Evolutionary conservation across 35 echinoderm and acorn worm genomes (phyloP), one percentile per base, ranked within the genome.

Genomic region (Apostichopus parvimensis): DNA sequence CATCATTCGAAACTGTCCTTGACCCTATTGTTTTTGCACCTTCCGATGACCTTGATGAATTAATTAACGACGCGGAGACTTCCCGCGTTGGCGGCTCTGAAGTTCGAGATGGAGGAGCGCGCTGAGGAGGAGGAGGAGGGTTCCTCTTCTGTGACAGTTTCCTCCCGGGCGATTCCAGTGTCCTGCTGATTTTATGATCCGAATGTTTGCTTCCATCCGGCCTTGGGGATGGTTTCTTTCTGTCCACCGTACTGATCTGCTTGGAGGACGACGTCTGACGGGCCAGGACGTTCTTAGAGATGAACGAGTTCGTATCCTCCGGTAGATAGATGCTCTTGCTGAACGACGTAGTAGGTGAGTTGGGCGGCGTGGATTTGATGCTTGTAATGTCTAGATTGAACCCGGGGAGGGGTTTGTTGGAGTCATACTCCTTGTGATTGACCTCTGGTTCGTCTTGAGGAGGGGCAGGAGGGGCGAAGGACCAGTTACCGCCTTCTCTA

Each of bases 261-360:
- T 54, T 53, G 3, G 52, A 20, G 21, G 81, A 56, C 8, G 81
- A 5, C n/a, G 81, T 26, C 66, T 88, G 86, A 21, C 61, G 57
- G 1, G 61, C 86, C 45, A 88, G 18, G 6, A 71, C 64, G 17
- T 72, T 73, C 24, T 68, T 88, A 9, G 86, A 88, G 21, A 88
- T 88, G 57, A 88, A 88, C 1, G 86, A 88, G 89, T 56, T 91
- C 34, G 24, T 91, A 14, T 91, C 73, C 28, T 93, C 87, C 64
- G 92, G 92, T 90, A 93, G 57, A 80, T 93, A 93, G 56, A 93
- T 93, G 56, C 82, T 93, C 53, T 93, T 93, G 68, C 92, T 73
- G 92, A 93, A 93, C 23, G 92, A 60, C 2, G 71, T 7, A 68
- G 58, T 82, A 5, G 66, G 82, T 22, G 92, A 93, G 45, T 71